These are phyloP conservation scores for Chymomyza procnemis DNA, from an alignment of 2,888 invertebrate genomes.

Conservation along the genomic window DNA sequence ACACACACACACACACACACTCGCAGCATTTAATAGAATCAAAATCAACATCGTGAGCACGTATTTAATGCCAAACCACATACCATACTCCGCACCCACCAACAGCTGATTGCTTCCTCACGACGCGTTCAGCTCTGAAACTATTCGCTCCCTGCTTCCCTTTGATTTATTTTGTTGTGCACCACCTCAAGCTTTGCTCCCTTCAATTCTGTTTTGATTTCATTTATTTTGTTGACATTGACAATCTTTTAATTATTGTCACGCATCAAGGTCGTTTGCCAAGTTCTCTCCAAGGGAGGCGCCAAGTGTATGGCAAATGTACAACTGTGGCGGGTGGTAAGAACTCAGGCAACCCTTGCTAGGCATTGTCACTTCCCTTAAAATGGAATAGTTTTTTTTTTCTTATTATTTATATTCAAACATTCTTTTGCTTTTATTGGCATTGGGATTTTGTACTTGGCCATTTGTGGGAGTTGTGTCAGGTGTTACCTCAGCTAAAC, in stretches of 20 bases:
- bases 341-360: too few species aligned
- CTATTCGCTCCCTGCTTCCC: constrained; percentile 2
- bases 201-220: constrained; percentile 66
- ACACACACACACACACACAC: not conserved
- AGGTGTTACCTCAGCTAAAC: not conserved
- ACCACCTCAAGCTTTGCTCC: constrained; percentile 11
- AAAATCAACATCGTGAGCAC: constrained; percentile 51
- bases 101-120: not conserved
- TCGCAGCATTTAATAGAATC: constrained; percentile 42
- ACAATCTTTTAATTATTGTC: constrained; percentile 71
- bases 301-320: too few species aligned
- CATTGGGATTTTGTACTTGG: not conserved
- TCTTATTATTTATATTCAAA: not conserved
- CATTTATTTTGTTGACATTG: constrained; percentile 69
- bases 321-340: too few species aligned
- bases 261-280: constrained; percentile 22
- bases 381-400: not conserved
- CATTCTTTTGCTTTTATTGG: not conserved
- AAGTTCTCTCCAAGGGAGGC: too few species aligned
- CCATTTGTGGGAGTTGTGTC: not conserved
- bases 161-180: constrained; percentile 52
- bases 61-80: constrained; percentile 50
- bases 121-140: not conserved
- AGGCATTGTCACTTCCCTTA: not conserved
- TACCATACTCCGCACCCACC: not conserved